A percentile compares a stretch with the other conserved stretches of the same genome.
Conservation (phyloP, 2,113 vertebrate genomes). For the Ochotona curzoniae region DNA sequence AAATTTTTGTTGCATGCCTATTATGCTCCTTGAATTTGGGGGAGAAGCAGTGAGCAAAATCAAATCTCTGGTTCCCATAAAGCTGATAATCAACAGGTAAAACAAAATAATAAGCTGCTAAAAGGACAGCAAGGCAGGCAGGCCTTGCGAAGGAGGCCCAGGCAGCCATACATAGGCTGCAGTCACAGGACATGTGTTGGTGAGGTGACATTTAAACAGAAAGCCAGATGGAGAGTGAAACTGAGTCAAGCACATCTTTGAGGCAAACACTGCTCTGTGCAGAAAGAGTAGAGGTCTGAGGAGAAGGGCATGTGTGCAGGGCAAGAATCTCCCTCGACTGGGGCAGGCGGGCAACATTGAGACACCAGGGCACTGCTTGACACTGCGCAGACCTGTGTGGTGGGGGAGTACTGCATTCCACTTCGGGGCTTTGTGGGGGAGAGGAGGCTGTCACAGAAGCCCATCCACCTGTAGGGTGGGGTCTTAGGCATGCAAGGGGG, state of each 20-base stretch:
- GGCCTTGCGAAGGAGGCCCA: not conserved
- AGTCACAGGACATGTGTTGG: not conserved
- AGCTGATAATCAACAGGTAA: not conserved
- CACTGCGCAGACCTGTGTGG: not conserved
- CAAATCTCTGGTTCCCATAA: not conserved
- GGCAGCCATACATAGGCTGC: not conserved
- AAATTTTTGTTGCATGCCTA: not conserved
- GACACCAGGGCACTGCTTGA: not conserved
- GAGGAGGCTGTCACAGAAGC: not conserved
- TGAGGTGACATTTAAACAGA: not conserved
- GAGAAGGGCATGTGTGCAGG: not conserved
- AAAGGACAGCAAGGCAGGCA: not conserved
- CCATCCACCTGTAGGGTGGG: not conserved
- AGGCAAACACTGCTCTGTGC: not conserved
- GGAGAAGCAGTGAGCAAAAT: not conserved
- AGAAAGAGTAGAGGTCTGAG: not conserved
- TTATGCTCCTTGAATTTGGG: not conserved
- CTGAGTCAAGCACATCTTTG: not conserved
- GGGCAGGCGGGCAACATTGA: not conserved
- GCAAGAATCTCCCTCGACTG: not conserved
- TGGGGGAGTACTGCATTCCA: not conserved
- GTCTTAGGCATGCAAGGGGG: not conserved
- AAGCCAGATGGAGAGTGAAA: not conserved
- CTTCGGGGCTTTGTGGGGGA: not conserved
- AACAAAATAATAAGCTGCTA: not conserved